A percentile compares a stretch with the other conserved stretches of the same genome.
phyloP scores from a whole-genome alignment of 2,888 invertebrate genomes.

The Caradrina kadenii region DNA sequence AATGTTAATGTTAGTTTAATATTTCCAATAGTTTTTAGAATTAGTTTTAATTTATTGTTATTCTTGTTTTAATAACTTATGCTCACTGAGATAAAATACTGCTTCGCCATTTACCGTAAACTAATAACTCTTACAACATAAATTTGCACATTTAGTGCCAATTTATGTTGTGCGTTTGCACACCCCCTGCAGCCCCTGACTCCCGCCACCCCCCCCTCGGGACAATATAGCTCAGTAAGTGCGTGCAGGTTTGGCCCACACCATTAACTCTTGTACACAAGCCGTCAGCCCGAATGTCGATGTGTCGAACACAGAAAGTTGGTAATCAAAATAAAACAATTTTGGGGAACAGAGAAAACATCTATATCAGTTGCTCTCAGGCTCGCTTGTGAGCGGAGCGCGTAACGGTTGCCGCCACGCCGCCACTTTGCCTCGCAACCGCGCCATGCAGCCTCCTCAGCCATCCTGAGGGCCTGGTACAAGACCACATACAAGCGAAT shows the following conservation, averaged over 20 bases:
- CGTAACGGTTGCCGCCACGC: too few species aligned
- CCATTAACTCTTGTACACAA: too few species aligned
- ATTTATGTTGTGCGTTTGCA: conserved; percentile 19
- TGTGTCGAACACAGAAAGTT: neutral
- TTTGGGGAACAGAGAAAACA: neutral
- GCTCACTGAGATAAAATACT: conserved; percentile 34
- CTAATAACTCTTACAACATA: conserved; percentile 37
- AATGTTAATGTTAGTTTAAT: too few species aligned
- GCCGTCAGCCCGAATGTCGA: neutral
- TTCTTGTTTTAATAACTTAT: conserved; percentile 46
- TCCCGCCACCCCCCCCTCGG: neutral
- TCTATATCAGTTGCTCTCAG: neutral
- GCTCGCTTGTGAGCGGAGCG: neutral
- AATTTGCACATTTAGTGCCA: conserved; percentile 36
- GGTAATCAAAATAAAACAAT: too few species aligned
- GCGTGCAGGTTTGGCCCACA: too few species aligned
- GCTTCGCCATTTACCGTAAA: conserved; percentile 28
- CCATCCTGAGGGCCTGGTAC: conserved; percentile 4
- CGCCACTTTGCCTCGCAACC: too few species aligned
- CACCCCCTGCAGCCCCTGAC: neutral
- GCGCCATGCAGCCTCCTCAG: neutral
- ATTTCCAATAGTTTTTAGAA: too few species aligned
- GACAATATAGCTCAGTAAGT: too few species aligned
- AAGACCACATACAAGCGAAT: too few species aligned
- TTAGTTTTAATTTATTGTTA: conserved; percentile 52